Conservation (phyloP, 2,113 vertebrate genomes). For the Sander lucioperca region DNA sequence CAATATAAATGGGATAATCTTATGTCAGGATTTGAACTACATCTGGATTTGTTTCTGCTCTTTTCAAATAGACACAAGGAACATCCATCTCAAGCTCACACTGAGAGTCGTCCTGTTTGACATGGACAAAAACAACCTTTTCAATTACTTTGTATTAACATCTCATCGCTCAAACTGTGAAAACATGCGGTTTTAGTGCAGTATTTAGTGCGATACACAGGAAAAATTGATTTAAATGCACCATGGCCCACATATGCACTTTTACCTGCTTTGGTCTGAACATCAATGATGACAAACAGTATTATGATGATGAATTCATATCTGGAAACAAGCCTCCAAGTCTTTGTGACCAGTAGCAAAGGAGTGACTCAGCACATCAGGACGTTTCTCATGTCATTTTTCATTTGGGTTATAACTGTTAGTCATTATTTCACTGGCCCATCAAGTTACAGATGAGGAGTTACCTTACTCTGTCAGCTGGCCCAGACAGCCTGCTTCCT, state of each 20-base stretch:
- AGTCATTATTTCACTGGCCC: not conserved
- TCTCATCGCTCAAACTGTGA: not conserved
- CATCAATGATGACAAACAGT: slow-evolving; percentile 2
- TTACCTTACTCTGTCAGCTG: not conserved
- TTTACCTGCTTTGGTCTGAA: slow-evolving; percentile 5
- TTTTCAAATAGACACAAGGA: not conserved
- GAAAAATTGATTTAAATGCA: not conserved
- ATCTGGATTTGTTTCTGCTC: not conserved
- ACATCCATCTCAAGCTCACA: not conserved
- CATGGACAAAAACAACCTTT: not conserved
- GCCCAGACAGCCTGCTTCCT: not conserved
- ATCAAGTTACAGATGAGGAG: slow-evolving; percentile 8
- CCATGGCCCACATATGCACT: not conserved
- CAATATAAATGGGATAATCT: not conserved
- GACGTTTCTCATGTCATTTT: slow-evolving; percentile 15
- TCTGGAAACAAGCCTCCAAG: slow-evolving; percentile 31
- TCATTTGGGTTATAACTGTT: slow-evolving; percentile 11
- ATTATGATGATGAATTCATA: slow-evolving; percentile 13
- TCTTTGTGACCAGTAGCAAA: slow-evolving; percentile 9
- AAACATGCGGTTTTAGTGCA: not conserved
- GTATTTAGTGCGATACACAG: not conserved
- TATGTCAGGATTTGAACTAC: not conserved
- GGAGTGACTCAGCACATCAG: slow-evolving; percentile 27
- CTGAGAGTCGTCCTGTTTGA: not conserved
- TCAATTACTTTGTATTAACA: not conserved